Evolutionary conservation across 1,140 invertebrate genomes (phyloP), one percentile per base, ranked within the genome.

Genomic region (Drosophila bocki): DNA sequence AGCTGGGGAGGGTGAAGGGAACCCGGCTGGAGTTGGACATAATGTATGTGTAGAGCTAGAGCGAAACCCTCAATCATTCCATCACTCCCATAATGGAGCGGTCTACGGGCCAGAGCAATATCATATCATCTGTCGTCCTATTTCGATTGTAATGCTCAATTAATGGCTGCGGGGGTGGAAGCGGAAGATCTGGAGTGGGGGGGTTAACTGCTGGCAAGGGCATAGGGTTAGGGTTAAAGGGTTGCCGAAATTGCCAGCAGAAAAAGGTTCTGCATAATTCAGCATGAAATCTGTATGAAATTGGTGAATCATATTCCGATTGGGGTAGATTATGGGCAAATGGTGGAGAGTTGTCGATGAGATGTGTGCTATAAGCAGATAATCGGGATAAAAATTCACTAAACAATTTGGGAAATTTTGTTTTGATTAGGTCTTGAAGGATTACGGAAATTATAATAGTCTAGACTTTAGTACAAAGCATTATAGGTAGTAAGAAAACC

Each of bases 1-100:
- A 32, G 26, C 13, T 19, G 26, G n/a, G 65, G 39, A 26, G 19
- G 19, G 26, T 4, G 15, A 48, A 69, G 61, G 15, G 26, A 50
- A 48, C 12, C 12, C 22, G 19, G n/a, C n/a, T 3, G 29, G 12
- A n/a, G 13, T 4, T 19, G 42, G 63, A 26, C 26, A 26, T 29
- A 6, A 6, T 29, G 26, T 29, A 29, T 48, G 39, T 32, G 37
- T 47, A 29, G 13, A 47, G 26, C 26, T 44, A n/a, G 42, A 67
- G 56, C 58, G 47, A 76, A 70, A 57, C 42, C 59, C 79, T 64
- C 75, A 81, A 74, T 61, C 61, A 68, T 77, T 82, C 64, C 48
- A 82, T 77, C 61, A 65, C 65, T 71, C 65, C 65, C 65, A 47
- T 63, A 29, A 67, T 63, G 61, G 44, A 62, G 39, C n/a, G 50